Evolutionary conservation across 2,113 vertebrate species (phyloP).

Genomic region (Sialia sialis): DNA sequence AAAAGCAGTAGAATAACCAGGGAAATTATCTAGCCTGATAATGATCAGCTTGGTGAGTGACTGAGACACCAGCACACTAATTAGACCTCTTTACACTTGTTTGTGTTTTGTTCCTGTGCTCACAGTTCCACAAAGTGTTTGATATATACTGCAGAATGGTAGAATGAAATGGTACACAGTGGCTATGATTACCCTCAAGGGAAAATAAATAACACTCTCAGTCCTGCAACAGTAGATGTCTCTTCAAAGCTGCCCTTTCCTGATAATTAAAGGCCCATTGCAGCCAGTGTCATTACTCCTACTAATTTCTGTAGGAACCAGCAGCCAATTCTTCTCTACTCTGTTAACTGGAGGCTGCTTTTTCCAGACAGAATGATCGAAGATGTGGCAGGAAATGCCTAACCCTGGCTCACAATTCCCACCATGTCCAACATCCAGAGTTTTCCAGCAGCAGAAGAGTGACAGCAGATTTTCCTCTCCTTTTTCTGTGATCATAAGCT

Average conservation of each 20-base stretch:
- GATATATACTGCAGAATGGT: not conserved
- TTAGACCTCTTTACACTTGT: not conserved
- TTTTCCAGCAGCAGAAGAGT: not conserved
- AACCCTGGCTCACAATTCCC: not conserved
- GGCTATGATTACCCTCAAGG: slow-evolving; percentile 30
- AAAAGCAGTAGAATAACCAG: not conserved
- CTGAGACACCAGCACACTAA: not conserved
- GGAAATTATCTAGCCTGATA: not conserved
- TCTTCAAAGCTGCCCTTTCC: not conserved
- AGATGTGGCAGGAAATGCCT: not conserved
- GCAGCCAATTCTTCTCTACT: not conserved
- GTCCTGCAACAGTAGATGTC: slow-evolving; percentile 35
- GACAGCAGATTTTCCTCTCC: not conserved
- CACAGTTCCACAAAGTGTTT: not conserved
- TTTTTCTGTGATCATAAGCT: not conserved
- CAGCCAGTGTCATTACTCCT: not conserved
- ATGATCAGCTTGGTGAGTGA: not conserved
- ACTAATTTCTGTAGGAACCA: not conserved
- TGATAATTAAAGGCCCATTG: not conserved
- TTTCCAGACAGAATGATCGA: not conserved
- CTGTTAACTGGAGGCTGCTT: not conserved
- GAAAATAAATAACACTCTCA: slow-evolving; percentile 60
- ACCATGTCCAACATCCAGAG: not conserved
- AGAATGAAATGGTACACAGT: not conserved
- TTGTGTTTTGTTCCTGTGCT: slow-evolving; percentile 3